A percentile compares a stretch with the other conserved stretches of the same genome.
These are phyloP conservation scores for Myotis yumanensis DNA, from an alignment of 2,113 vertebrate genomes.

Conservation along the genomic window DNA sequence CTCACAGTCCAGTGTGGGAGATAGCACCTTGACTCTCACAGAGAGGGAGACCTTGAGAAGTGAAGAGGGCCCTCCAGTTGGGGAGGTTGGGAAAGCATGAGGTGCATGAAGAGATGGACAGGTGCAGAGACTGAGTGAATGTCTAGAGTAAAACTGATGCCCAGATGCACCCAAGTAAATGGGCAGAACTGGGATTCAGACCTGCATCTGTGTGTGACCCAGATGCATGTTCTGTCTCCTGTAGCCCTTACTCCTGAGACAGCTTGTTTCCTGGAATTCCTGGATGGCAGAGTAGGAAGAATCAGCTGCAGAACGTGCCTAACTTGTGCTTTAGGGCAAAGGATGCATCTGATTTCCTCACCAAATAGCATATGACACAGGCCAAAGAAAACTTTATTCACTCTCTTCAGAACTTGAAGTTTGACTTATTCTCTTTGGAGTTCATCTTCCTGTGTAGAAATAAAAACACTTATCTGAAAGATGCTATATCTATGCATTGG, in stretches of 20 bases:
- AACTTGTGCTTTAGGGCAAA: background rate
- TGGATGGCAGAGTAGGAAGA: background rate
- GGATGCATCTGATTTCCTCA: background rate
- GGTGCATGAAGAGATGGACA: background rate
- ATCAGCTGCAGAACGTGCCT: background rate
- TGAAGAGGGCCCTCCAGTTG: background rate
- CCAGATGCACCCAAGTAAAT: background rate
- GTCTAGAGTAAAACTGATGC: background rate
- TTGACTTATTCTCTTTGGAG: background rate
- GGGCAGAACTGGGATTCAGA: background rate
- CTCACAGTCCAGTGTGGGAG: background rate
- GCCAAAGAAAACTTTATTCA: background rate
- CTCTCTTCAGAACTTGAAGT: background rate
- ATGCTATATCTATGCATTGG: background rate
- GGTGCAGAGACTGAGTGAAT: background rate
- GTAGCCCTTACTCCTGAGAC: background rate
- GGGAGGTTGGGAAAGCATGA: background rate
- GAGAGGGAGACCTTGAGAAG: background rate
- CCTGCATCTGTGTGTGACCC: background rate
- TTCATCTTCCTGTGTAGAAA: background rate
- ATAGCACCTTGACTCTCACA: background rate
- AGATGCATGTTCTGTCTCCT: background rate
- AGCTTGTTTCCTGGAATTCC: background rate
- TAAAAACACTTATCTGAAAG: background rate
- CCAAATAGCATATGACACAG: background rate